Conservation (phyloP, 1,140 invertebrate species). For the Xylocopa sonorina region DNA sequence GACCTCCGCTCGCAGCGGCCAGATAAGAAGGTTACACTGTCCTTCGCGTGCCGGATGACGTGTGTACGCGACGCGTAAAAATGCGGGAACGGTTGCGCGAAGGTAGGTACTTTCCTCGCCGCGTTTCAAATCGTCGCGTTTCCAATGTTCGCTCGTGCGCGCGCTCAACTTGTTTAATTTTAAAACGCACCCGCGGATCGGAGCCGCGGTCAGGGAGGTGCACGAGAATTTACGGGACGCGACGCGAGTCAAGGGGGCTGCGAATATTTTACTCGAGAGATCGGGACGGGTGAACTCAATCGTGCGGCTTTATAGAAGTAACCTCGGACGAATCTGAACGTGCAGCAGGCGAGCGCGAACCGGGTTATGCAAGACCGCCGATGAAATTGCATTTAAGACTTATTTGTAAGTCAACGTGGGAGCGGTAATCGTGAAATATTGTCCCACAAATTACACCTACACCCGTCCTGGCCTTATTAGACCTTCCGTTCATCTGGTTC, state of each 20-base stretch:
- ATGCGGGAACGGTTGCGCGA: not conserved
- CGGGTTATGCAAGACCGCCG: not conserved
- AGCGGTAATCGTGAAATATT: conserved; percentile 38
- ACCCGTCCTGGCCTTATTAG: conserved; percentile 23
- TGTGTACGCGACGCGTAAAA: conserved; percentile 16
- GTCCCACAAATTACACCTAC: conserved; percentile 44
- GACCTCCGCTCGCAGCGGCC: conserved; percentile 5
- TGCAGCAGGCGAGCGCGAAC: not conserved
- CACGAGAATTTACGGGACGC: too few relatives aligned
- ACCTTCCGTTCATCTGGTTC: conserved; percentile 33
- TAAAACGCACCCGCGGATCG: too few relatives aligned
- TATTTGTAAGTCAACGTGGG: conserved; percentile 29
- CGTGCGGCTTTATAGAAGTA: not conserved
- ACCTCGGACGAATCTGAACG: not conserved
- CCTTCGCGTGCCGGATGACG: conserved; percentile 43
- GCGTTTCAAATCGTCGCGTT: not conserved
- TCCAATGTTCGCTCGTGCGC: not conserved
- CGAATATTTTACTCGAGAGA: not conserved
- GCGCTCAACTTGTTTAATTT: not conserved
- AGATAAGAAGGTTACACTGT: conserved; percentile 29
- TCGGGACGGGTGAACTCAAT: not conserved
- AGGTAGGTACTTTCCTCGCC: not conserved
- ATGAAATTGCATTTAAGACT: conserved; percentile 38
- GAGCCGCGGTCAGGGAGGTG: too few relatives aligned
- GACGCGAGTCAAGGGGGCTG: not conserved